Base-by-base conservation (phyloP, 2,113 vertebrate species). In the Uria lomvia region DNA sequence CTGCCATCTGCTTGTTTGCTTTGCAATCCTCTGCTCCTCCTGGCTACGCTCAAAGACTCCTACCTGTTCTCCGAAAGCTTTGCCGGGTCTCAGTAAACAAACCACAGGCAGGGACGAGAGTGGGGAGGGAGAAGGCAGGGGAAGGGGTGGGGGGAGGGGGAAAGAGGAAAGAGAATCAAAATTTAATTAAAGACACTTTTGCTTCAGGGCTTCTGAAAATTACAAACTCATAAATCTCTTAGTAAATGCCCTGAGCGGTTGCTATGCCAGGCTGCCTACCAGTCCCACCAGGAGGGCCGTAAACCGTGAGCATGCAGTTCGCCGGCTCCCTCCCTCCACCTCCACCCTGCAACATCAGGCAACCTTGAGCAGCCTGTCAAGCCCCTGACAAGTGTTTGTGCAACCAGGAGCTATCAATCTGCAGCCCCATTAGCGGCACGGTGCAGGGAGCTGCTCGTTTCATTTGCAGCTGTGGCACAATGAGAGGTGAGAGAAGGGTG, bases 201-300 rank as follows among this genome's bases (percentile, higher is more conserved):
- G 73, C 96, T 97, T 72, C 89, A 92, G 88, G 96, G 94, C 81
- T 67, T 95, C 71, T 58, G 82, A 92, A 97, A 96, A 95, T 95
- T 94, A 94, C 85, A 93, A 86, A 94, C 97, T 95, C 96, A 95
- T 96, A 96, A 97, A 97, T 97, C 95, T 97, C 88, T 91, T 82
- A 40, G 66, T 67, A 89, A 95, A 95, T 76, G 92, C 92, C 96
- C 96, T 43, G 59, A 95, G 94, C 2, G 0, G 55, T 82, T 91
- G 92, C 83, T 91, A 38, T 49, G 72, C 76, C 94, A 92, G 86
- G 85, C 82, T 43, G 36, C 89, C 78, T 83, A 88, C 88, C 72
- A 34, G 94, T 71, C 92, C 91, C 95, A 94, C 91, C 84, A 95
- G 92, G 84, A 88, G 74, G 71, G 74, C 71, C 86, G 85, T 92